These are phyloP conservation scores for Patella ulyssiponensis DNA, from an alignment of 2,888 invertebrate genomes.

Conservation along the genomic window DNA sequence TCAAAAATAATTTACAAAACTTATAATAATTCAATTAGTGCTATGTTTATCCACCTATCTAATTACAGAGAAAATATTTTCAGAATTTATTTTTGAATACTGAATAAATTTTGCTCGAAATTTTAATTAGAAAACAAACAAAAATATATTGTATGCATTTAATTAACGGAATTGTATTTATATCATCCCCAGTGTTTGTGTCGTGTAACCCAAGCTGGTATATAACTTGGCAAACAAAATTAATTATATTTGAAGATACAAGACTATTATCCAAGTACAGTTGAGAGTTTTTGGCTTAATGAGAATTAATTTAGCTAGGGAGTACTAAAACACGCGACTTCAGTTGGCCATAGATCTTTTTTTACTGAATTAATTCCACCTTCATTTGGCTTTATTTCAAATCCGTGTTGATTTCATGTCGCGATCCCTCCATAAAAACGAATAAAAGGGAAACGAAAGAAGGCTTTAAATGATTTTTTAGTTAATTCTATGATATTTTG, in stretches of 20 bases:
- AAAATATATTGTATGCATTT: not conserved
- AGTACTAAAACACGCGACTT: slow-evolving; percentile 3
- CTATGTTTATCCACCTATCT: no score
- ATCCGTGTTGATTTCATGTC: slow-evolving; percentile 8
- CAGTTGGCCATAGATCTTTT: not conserved
- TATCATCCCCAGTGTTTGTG: no score
- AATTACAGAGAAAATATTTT: no score
- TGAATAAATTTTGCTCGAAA: no score
- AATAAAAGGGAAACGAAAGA: slow-evolving; percentile 4
- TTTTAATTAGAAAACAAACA: no score
- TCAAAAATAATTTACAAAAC: no score
- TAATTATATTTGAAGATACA: no score
- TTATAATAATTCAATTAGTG: no score
- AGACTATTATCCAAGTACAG: no score
- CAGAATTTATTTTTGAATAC: no score
- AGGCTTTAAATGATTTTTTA: slow-evolving; percentile 6
- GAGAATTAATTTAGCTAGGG: slow-evolving; percentile 8
- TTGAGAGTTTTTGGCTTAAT: not conserved
- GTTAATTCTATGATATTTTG: slow-evolving; percentile 11
- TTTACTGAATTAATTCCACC: slow-evolving; percentile 7
- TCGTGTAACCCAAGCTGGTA: no score
- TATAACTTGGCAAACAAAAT: no score
- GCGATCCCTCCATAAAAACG: slow-evolving; percentile 1
- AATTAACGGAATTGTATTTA: not conserved
- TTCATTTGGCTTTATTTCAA: slow-evolving; percentile 7